These are phyloP conservation scores for Neoascia interrupta DNA, from an alignment of 2,888 invertebrate species.

Conservation along the genomic window DNA sequence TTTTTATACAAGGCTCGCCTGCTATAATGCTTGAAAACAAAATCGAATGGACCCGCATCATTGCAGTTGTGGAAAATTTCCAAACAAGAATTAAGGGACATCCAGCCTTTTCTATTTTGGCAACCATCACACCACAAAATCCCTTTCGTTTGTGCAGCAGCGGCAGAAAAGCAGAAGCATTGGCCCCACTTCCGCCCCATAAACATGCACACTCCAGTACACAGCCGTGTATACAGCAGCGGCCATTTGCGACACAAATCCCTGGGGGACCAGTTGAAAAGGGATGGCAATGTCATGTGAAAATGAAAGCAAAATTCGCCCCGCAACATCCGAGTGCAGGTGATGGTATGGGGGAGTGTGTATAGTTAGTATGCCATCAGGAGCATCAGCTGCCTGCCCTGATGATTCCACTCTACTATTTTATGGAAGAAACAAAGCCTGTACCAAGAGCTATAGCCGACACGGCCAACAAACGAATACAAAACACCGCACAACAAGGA, in stretches of 20 bases:
- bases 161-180: background rate
- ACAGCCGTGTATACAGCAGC: constrained; percentile 2
- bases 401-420: constrained; percentile 39
- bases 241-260: constrained; percentile 58
- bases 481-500: constrained; percentile 45
- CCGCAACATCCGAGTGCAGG: background rate
- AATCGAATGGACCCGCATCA: constrained; percentile 19
- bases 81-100: constrained; percentile 53
- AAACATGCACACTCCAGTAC: background rate
- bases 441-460: constrained; percentile 38
- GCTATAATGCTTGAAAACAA: constrained; percentile 24
- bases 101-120: constrained; percentile 40
- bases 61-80: constrained; percentile 28
- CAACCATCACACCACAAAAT: constrained; percentile 14
- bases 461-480: constrained; percentile 62
- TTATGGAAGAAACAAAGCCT: constrained; percentile 48
- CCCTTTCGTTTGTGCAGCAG: constrained; percentile 7
- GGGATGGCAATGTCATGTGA: constrained; percentile 69
- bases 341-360: background rate
- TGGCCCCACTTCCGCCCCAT: background rate
- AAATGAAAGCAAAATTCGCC: constrained; percentile 62
- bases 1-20: too few relatives aligned
- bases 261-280: constrained; percentile 56
- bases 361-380: constrained; percentile 2
- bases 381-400: constrained; percentile 28